Evolutionary conservation across 2,113 vertebrate genomes (phyloP).

Genomic region (Ceuthmochares aereus): DNA sequence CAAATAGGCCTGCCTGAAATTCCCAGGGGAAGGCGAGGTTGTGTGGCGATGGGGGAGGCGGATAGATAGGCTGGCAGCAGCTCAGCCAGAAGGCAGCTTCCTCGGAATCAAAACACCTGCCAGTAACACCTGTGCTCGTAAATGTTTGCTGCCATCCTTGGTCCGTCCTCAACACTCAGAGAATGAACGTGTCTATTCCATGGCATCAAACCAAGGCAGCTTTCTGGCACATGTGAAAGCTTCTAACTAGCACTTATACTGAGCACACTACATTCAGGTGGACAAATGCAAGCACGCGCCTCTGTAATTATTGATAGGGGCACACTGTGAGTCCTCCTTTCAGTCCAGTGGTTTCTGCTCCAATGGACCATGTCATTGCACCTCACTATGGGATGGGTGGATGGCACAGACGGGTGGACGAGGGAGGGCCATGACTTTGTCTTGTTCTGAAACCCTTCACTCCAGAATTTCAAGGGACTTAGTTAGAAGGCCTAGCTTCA

Average conservation of each 20-base stretch:
- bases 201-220: slow-evolving; percentile 58
- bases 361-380: not conserved
- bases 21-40: slow-evolving; percentile 25
- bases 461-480: not conserved
- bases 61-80: slow-evolving; percentile 48
- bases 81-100: slow-evolving; percentile 62
- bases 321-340: not conserved
- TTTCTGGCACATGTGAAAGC: not conserved
- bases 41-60: slow-evolving; percentile 14
- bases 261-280: not conserved
- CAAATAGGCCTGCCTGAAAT: slow-evolving; percentile 54
- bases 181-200: slow-evolving; percentile 48
- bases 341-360: slow-evolving; percentile 4
- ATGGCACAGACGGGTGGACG: not conserved
- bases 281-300: not conserved
- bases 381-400: not conserved
- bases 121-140: slow-evolving; percentile 60
- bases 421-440: not conserved
- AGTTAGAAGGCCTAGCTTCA: not conserved
- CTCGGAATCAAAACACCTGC: slow-evolving; percentile 59
- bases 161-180: not conserved
- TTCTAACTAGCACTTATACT: not conserved
- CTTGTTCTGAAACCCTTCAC: not conserved
- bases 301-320: not conserved
- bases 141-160: slow-evolving; percentile 59